phyloP scores from a whole-genome alignment of 92 coral and sea anemone genomes.

The Micromussa lordhowensis region DNA sequence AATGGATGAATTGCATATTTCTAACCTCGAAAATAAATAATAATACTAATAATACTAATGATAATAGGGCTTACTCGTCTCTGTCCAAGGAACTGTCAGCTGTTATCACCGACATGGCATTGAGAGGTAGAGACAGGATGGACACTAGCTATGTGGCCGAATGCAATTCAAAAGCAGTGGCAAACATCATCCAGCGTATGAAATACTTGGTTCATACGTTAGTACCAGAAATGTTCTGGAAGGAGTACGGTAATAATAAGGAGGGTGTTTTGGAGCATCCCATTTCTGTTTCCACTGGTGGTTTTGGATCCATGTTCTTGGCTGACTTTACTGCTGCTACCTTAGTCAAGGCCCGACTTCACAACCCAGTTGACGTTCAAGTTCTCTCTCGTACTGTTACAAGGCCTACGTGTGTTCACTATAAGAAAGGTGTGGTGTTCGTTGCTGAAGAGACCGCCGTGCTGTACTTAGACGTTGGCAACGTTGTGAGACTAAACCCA shows the following conservation, averaged over 20 bases:
- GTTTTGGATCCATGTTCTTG: too few relatives aligned
- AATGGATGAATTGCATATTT: too few relatives aligned
- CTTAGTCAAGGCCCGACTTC: conserved; percentile 33
- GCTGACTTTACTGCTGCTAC: too few relatives aligned
- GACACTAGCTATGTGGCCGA: conserved; percentile 27
- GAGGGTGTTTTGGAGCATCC: conserved; percentile 35
- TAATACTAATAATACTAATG: too few relatives aligned
- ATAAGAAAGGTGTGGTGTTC: too few relatives aligned
- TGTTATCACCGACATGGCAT: conserved; percentile 39
- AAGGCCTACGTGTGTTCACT: too few relatives aligned
- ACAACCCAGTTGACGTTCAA: conserved; percentile 52
- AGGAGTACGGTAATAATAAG: conserved; percentile 49
- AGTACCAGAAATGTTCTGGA: conserved; percentile 58
- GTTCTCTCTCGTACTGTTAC: too few relatives aligned
- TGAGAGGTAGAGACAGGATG: conserved; percentile 34
- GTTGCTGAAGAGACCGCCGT: too few relatives aligned
- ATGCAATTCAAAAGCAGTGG: conserved; percentile 1
- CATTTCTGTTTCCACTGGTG: conserved; percentile 31
- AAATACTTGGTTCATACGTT: conserved; percentile 48
- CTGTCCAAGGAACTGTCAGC: conserved; percentile 22
- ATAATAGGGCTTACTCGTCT: conserved; percentile 30
- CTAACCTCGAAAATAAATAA: too few relatives aligned
- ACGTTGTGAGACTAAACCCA: conserved; percentile 37
- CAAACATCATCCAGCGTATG: neutral
- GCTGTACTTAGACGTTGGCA: conserved; percentile 48